Base-by-base conservation (phyloP, 2,113 vertebrate species). In the Brachyistius frenatus region DNA sequence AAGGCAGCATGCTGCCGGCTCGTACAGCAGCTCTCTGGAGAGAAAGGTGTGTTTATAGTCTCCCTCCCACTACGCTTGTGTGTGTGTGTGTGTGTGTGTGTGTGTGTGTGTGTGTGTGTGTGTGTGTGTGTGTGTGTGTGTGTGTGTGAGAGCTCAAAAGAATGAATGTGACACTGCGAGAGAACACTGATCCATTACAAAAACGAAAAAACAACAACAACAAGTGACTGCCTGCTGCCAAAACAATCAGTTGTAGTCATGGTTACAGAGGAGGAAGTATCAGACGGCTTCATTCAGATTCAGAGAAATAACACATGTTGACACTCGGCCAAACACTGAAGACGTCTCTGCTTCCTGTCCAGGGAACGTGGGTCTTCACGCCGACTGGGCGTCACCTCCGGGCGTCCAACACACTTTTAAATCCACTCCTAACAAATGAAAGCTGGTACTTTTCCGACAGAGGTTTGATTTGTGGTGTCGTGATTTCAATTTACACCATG, bases 41-140 rank as follows among this genome's bases (percentile, higher is more conserved):
- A 57, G 50, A 60, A 49, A 16, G 71, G 86, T 66, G 77, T 47
- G 65, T 75, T 63, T 65, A 74, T 73, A 36, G 65, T 85, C 83
- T 81, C 33, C 67, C 58, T 67, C 23, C 23, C 23, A 23, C 23
- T 23, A 23, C 23, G 23, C 23, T 23, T 23, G 16, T 4, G 58
- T 15, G 6, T 57, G 23, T 23, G 23, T 23, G 23, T 23, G 23
- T 23, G 23, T 23, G 23, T 23, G 23, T 23, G 55, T 31, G 16
- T 2, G 14, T 5, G 15, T 4, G 7, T 52, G 49, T 44, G 41
- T 4, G 58, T 15, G 6, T 57, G 23, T 23, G 23, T 23, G 23
- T 23, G 23, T 23, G 23, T 23, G 23, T 23, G 23, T 23, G 55
- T 31, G 16, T 4, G 58, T 15, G 6, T 57, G 55, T 31, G 16